phyloP scores from a whole-genome alignment of 1,140 invertebrate species.

The Solenopsis fugax region DNA sequence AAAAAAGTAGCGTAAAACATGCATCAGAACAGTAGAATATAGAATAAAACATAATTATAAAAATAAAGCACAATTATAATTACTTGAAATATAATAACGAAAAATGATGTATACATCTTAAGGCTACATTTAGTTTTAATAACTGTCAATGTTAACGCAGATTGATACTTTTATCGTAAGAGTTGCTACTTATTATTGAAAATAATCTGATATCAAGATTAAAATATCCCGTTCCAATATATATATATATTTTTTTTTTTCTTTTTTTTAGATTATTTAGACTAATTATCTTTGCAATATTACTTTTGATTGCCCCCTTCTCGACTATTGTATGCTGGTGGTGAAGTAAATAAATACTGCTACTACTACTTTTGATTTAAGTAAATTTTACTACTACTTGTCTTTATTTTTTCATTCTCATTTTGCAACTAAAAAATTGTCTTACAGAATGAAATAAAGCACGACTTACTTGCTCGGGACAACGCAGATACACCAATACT shows the following conservation, averaged over 20 bases:
- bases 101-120: no score
- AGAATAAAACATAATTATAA: no score
- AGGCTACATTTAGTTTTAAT: no score
- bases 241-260: background rate
- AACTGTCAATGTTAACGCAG: no score
- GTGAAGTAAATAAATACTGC: no score
- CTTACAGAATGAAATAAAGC: constrained; percentile 20
- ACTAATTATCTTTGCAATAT: background rate
- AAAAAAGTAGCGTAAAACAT: background rate
- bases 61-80: no score
- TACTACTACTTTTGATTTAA: no score
- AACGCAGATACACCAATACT: constrained; percentile 91
- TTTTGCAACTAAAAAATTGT: background rate
- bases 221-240: background rate
- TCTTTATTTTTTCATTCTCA: background rate
- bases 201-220: background rate
- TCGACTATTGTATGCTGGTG: no score
- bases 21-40: no score
- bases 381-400: no score
- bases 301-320: background rate
- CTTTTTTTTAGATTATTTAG: background rate
- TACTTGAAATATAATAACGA: no score
- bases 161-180: no score
- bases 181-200: background rate
- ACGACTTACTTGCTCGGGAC: constrained; percentile 88